Percentiles rank a stretch among this genome's conserved stretches.
phyloP scores from a whole-genome alignment of 2,113 vertebrate species.

The Pithys albifrons region DNA sequence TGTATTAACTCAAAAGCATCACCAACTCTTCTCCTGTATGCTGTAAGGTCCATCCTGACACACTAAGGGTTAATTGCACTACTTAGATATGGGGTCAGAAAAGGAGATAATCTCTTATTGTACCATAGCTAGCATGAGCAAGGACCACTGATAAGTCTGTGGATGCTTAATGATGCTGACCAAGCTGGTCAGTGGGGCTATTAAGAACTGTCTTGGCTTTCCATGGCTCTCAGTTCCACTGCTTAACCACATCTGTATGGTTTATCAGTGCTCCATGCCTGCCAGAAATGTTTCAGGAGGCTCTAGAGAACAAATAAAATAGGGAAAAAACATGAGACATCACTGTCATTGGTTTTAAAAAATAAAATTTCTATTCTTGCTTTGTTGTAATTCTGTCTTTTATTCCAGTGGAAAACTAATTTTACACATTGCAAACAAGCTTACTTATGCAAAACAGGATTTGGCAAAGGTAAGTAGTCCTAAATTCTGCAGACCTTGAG shows the following conservation, averaged over 20 bases:
- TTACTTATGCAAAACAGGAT: background rate
- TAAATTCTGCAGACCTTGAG: background rate
- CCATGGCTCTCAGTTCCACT: background rate
- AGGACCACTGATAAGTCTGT: background rate
- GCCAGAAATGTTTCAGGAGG: background rate
- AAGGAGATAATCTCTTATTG: background rate
- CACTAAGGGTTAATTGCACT: background rate
- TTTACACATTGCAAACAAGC: background rate
- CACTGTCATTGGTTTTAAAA: background rate
- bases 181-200: background rate
- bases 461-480: background rate
- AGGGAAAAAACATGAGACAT: background rate
- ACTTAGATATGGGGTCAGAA: background rate
- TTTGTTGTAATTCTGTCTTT: background rate
- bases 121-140: background rate
- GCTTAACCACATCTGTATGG: background rate
- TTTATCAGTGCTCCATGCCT: background rate
- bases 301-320: background rate
- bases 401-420: background rate
- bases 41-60: background rate
- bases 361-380: background rate
- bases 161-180: background rate
- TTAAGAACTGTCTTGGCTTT: background rate
- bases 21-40: background rate
- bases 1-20: background rate